Percentiles rank a stretch among this genome's conserved stretches.
Evolutionary conservation across 2,113 vertebrate species (phyloP).

Genomic region (Scopus umbretta): DNA sequence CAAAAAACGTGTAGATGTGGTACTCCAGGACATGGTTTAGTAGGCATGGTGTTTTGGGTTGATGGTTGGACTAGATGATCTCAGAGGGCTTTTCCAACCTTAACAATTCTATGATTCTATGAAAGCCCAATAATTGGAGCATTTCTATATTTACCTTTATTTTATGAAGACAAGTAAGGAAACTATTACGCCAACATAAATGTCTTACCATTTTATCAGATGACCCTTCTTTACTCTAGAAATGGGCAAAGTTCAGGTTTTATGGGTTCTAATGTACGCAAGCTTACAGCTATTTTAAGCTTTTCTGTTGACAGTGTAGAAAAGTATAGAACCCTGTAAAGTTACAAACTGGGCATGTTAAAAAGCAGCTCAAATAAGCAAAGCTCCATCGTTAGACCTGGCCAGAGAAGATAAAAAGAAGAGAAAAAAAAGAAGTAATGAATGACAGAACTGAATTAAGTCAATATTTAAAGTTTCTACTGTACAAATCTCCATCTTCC

Average conservation of each 20-base stretch:
- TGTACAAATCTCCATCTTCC: neutral
- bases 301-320: neutral
- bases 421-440: neutral
- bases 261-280: neutral
- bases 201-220: neutral
- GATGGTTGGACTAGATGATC: too few relatives aligned
- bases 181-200: neutral
- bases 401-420: neutral
- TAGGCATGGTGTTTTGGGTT: too few relatives aligned
- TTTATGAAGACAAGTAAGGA: neutral
- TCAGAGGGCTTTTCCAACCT: too few relatives aligned
- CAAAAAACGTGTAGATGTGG: too few relatives aligned
- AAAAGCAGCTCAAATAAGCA: neutral
- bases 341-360: neutral
- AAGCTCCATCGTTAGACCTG: neutral
- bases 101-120: too few relatives aligned
- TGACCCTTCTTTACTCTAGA: neutral
- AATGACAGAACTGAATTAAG: neutral
- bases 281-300: neutral
- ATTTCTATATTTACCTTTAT: neutral
- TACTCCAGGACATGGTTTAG: too few relatives aligned
- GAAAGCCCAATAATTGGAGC: neutral
- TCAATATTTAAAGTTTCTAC: neutral
- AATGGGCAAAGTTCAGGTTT: neutral
- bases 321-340: neutral